Percentiles rank a stretch among this genome's conserved stretches.
These are phyloP conservation scores for Mythimna impura DNA, from an alignment of 2,888 invertebrate species.

Conservation along the genomic window DNA sequence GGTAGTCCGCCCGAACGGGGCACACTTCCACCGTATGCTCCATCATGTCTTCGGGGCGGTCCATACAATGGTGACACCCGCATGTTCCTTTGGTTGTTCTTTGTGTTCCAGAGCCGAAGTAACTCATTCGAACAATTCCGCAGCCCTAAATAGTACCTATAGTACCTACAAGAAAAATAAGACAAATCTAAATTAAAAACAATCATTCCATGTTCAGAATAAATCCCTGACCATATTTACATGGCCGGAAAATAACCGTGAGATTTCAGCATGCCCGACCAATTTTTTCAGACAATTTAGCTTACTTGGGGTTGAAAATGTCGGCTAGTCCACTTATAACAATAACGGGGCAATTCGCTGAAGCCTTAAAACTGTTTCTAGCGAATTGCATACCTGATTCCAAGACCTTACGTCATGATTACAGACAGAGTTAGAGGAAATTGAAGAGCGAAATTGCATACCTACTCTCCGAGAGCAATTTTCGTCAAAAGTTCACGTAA, in stretches of 20 bases:
- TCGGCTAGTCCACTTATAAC: neutral
- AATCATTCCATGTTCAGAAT: too few relatives aligned
- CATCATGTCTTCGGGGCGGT: too few relatives aligned
- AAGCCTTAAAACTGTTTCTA: slow-evolving; percentile 10
- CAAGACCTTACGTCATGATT: slow-evolving; percentile 40
- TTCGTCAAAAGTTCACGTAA: slow-evolving; percentile 49
- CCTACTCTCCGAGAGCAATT: slow-evolving; percentile 44
- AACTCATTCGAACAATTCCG: too few relatives aligned
- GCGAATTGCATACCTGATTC: slow-evolving; percentile 10
- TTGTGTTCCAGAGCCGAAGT: too few relatives aligned
- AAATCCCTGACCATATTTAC: neutral
- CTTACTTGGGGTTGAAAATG: neutral
- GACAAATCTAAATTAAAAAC: too few relatives aligned
- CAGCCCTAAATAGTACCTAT: too few relatives aligned
- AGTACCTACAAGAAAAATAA: too few relatives aligned
- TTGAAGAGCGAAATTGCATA: slow-evolving; percentile 50
- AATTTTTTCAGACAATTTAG: slow-evolving; percentile 5
- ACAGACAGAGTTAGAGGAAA: slow-evolving; percentile 26
- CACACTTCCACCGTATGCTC: too few relatives aligned
- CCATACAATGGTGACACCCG: too few relatives aligned
- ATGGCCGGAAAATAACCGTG: neutral
- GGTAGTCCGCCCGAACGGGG: too few relatives aligned
- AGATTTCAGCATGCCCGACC: neutral
- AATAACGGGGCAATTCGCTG: slow-evolving; percentile 14
- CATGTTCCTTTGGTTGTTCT: too few relatives aligned